Evolutionary conservation across 2,888 invertebrate species (phyloP).

Genomic region (Gnatocerus cornutus): DNA sequence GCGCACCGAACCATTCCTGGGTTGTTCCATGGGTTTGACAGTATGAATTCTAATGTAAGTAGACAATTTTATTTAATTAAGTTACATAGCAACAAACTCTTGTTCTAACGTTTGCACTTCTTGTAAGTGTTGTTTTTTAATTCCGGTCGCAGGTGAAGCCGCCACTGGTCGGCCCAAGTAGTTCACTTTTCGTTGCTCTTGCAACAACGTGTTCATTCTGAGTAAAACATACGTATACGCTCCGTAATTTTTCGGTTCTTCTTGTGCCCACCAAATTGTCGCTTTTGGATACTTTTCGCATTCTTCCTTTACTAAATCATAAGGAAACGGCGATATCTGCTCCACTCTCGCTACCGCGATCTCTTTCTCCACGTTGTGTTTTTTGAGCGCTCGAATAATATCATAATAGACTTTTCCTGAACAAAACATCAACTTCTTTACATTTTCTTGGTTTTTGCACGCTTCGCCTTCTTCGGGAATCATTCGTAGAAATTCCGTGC

Average conservation of each 20-base stretch:
- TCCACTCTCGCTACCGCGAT: constrained; percentile 90
- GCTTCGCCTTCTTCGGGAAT: constrained; percentile 86
- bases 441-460: constrained; percentile 75
- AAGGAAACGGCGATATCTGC: constrained; percentile 94
- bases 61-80: neutral
- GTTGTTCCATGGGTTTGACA: constrained; percentile 50
- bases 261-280: constrained; percentile 88
- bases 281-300: constrained; percentile 87
- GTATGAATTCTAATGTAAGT: neutral
- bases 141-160: constrained; percentile 30
- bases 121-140: constrained; percentile 21
- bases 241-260: constrained; percentile 94
- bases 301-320: constrained; percentile 87
- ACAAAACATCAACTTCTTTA: constrained; percentile 90
- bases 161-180: constrained; percentile 27
- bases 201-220: constrained; percentile 38
- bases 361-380: constrained; percentile 79
- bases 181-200: constrained; percentile 3
- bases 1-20: constrained; percentile 55
- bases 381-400: too few relatives aligned
- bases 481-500: constrained; percentile 84
- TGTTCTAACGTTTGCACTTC: constrained; percentile 17
- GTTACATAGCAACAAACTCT: constrained; percentile 6
- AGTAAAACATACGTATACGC: constrained; percentile 87
- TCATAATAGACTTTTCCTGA: constrained; percentile 96